A percentile compares a stretch with the other conserved stretches of the same genome.
These are phyloP conservation scores for Momotus momota DNA, from an alignment of 2,797 vertebrate species.

Conservation along the genomic window DNA sequence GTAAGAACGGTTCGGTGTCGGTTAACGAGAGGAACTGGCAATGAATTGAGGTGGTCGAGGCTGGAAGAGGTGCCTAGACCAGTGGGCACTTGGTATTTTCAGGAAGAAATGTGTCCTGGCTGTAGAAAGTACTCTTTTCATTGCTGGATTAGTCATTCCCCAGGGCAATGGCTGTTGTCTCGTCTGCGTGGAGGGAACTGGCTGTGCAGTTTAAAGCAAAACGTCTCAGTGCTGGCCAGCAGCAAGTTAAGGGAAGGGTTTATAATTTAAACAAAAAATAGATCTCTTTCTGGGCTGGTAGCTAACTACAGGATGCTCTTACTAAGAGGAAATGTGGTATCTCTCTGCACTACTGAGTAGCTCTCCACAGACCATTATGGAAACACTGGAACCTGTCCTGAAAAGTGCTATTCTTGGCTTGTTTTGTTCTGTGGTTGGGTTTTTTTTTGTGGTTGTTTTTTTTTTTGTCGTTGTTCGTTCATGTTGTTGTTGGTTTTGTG, in stretches of 20 bases:
- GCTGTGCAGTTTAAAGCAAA: background rate
- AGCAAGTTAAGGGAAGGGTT: background rate
- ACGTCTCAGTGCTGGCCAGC: conserved; percentile 20
- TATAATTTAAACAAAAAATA: conserved; percentile 31
- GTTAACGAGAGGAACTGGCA: too few species aligned
- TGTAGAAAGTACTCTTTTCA: background rate
- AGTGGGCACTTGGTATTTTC: background rate
- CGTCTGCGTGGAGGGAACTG: background rate
- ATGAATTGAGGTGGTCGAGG: background rate
- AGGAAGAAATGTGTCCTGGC: background rate
- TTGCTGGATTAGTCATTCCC: background rate
- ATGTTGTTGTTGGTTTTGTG: too few species aligned
- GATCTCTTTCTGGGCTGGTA: background rate
- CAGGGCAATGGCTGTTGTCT: background rate
- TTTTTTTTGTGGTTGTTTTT: too few species aligned
- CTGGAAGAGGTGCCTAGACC: background rate
- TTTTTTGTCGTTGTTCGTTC: too few species aligned
- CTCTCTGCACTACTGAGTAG: background rate
- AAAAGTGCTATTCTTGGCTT: background rate
- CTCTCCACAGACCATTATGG: background rate
- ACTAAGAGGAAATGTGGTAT: background rate
- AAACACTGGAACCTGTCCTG: background rate
- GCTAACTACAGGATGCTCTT: background rate
- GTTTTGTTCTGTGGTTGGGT: background rate
- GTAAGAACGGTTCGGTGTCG: accelerated